Evolutionary conservation across 2,888 invertebrate genomes (phyloP).

Genomic region (Coelopa pilipes): DNA sequence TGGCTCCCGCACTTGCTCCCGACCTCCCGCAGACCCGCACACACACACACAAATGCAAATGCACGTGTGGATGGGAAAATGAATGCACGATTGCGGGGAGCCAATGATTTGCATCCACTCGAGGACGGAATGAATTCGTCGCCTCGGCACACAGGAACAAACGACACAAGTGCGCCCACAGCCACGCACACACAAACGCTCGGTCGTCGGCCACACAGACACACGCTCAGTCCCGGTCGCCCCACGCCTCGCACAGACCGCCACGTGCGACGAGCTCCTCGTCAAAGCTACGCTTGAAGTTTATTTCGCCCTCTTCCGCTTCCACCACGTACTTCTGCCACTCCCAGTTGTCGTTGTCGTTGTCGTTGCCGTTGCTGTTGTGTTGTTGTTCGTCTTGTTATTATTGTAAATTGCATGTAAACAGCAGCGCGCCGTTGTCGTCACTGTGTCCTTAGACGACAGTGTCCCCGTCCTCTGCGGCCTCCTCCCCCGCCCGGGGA

Average conservation of each 20-base stretch:
- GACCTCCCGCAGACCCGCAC: background rate
- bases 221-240: background rate
- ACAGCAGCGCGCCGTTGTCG: background rate
- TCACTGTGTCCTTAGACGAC: background rate
- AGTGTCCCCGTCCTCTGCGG: background rate
- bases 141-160: background rate
- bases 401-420: background rate
- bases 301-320: background rate
- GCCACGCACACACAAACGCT: too few species aligned
- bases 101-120: constrained; percentile 14
- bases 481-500: too few species aligned
- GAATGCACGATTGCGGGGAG: constrained; percentile 3
- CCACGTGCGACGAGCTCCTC: background rate
- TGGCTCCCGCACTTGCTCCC: too few species aligned
- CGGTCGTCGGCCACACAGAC: background rate
- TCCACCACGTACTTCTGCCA: too few species aligned
- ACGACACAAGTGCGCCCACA: background rate
- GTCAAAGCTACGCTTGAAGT: background rate
- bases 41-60: background rate
- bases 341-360: too few species aligned
- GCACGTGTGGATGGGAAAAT: background rate
- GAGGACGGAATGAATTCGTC: background rate
- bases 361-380: too few species aligned
- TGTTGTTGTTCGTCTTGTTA: too few species aligned
- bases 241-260: background rate